Conservation (phyloP, 2,113 vertebrate species). For the Cinclus mexicanus region DNA sequence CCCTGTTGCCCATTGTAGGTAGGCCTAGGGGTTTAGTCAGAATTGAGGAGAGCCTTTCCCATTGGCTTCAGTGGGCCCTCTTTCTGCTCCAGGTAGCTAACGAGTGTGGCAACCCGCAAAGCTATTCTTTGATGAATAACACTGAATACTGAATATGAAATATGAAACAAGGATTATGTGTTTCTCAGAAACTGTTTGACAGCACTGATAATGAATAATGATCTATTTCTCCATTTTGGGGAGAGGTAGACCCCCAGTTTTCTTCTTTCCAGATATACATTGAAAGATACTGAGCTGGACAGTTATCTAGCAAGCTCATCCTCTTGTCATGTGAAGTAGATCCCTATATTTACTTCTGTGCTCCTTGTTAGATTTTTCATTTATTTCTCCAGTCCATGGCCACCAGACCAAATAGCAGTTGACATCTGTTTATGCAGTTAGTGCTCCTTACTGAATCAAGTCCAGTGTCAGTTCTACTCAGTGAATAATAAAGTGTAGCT, state of each 20-base stretch:
- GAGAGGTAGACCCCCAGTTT: not conserved
- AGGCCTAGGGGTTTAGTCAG: not conserved
- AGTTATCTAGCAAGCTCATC: not conserved
- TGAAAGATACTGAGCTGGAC: not conserved
- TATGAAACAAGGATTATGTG: not conserved
- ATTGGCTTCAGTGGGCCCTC: not conserved
- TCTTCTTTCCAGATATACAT: not conserved
- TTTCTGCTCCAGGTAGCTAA: not conserved
- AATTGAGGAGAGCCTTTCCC: not conserved
- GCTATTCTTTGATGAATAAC: not conserved
- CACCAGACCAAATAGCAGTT: constrained; percentile 24
- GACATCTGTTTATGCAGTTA: constrained; percentile 41
- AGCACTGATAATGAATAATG: not conserved
- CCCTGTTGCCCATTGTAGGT: not conserved
- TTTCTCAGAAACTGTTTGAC: not conserved
- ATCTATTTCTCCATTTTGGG: not conserved
- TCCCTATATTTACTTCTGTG: not conserved
- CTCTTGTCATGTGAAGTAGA: not conserved
- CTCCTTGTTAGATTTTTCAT: not conserved
- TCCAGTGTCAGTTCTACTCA: not conserved
- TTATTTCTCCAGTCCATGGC: not conserved
- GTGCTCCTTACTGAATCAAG: constrained; percentile 2
- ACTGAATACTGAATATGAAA: not conserved
- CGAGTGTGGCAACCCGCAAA: not conserved
- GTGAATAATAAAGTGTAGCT: constrained; percentile 22